phyloP scores from a whole-genome alignment of 2,888 invertebrate species.

The Drosophila fungiperda region DNA sequence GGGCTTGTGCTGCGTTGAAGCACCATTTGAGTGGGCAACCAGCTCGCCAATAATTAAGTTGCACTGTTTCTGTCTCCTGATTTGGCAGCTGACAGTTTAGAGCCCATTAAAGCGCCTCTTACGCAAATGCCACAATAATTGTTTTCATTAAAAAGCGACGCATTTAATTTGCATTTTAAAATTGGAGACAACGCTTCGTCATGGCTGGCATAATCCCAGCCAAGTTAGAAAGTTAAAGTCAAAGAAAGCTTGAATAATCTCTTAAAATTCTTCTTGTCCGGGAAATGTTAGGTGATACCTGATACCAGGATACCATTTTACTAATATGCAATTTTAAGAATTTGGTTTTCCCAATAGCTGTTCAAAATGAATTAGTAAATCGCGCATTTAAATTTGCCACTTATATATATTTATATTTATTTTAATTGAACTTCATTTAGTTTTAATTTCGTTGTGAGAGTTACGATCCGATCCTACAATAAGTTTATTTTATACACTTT shows the following conservation, averaged over 20 bases:
- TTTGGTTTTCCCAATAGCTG: background rate
- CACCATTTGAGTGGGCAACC: conserved; percentile 44
- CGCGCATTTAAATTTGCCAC: rapidly evolving
- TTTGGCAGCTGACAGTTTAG: conserved; percentile 61
- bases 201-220: background rate
- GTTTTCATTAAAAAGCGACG: conserved; percentile 70
- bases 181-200: conserved; percentile 9
- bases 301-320: background rate
- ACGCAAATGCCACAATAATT: conserved; percentile 81
- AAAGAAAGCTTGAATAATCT: background rate
- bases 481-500: background rate
- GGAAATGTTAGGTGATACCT: background rate
- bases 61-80: conserved; percentile 26
- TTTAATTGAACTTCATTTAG: background rate
- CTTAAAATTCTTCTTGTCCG: background rate
- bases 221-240: background rate
- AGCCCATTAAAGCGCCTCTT: conserved; percentile 76
- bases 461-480: background rate
- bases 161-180: conserved; percentile 67
- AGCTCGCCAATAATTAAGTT: conserved; percentile 76
- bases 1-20: conserved; percentile 34
- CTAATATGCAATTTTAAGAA: background rate
- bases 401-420: background rate
- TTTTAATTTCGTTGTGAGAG: background rate
- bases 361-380: background rate